These are phyloP conservation scores for Anoplopoma fimbria DNA, from an alignment of 2,113 vertebrate genomes.

Conservation along the genomic window DNA sequence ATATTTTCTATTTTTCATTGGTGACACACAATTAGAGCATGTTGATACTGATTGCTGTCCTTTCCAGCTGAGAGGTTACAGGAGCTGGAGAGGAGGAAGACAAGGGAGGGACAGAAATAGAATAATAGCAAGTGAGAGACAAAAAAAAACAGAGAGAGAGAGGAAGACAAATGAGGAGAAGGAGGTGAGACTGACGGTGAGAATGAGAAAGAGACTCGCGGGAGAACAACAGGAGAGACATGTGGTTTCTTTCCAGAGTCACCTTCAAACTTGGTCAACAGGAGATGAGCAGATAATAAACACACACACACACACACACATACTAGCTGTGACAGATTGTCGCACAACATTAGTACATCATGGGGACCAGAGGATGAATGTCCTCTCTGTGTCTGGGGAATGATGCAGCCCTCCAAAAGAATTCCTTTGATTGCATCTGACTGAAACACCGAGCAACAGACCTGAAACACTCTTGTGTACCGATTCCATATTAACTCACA, in stretches of 20 bases:
- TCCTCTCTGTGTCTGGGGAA: neutral
- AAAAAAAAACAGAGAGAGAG: neutral
- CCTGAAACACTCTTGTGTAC: neutral
- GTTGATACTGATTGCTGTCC: conserved; percentile 1
- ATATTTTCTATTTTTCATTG: neutral
- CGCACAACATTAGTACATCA: neutral
- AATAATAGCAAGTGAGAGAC: neutral
- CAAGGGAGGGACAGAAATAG: neutral
- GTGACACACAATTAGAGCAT: neutral
- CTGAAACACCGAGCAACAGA: neutral
- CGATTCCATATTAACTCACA: neutral
- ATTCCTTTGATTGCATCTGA: conserved; percentile 17
- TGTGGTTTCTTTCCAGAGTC: conserved; percentile 19
- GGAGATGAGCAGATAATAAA: conserved; percentile 16
- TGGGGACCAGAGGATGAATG: neutral
- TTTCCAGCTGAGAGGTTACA: neutral
- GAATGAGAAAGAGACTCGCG: conserved; percentile 24
- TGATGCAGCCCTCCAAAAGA: conserved; percentile 1
- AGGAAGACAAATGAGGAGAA: neutral
- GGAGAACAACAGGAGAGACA: neutral
- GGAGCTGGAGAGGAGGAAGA: neutral
- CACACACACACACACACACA: conserved; percentile 5
- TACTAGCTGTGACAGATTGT: neutral
- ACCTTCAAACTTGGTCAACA: conserved; percentile 25
- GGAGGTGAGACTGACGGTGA: conserved; percentile 16